Base-by-base conservation (phyloP, 1,140 invertebrate species). In the Heterodera carotae region DNA sequence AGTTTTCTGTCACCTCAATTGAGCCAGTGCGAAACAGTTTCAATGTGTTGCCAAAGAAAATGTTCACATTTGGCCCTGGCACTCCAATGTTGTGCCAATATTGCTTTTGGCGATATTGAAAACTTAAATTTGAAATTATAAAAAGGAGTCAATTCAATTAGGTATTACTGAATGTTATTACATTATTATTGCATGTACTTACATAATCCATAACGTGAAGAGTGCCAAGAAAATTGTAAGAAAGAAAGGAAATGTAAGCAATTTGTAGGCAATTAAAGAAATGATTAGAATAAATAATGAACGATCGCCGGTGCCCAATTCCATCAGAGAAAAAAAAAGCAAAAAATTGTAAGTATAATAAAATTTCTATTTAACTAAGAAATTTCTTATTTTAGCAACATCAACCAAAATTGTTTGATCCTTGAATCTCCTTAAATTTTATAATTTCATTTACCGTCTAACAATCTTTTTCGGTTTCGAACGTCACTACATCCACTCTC, bases 31-130 rank as follows among this genome's bases (percentile, higher is more conserved):
- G 62, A 15, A n/a, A 39, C 8, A 22, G 18, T n/a, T 73, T 29
- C 0, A 36, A 25, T 27, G 62, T 59, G 36, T 53, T 59, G 5
- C 53, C 71, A n/a, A 73, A 60, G 29, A 72, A 29, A 34, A 73
- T 33, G 62, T 73, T 73, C 10, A 31, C 1, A 34, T 36, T 12
- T 29, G 71, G 62, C 15, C 71, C 31, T 3, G 71, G 71, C 8
- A 73, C 71, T 56, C 71, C 71, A 6, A 53, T 7, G 15, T 25
- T 53, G 15, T 73, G 71, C 71, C 71, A 73, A 73, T 73, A 33
- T 10, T 62, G 71, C 7, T 73, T 73, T 34, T 62, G 25, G 53
- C 56, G 56, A 31, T 73, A 73, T 33, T 66, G 62, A 66, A 66
- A 34, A 18, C 62, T 66, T 2, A 2, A 34, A 29, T 39, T 39